phyloP scores from a whole-genome alignment of 1,140 invertebrate species.

The Venturia canescens region DNA sequence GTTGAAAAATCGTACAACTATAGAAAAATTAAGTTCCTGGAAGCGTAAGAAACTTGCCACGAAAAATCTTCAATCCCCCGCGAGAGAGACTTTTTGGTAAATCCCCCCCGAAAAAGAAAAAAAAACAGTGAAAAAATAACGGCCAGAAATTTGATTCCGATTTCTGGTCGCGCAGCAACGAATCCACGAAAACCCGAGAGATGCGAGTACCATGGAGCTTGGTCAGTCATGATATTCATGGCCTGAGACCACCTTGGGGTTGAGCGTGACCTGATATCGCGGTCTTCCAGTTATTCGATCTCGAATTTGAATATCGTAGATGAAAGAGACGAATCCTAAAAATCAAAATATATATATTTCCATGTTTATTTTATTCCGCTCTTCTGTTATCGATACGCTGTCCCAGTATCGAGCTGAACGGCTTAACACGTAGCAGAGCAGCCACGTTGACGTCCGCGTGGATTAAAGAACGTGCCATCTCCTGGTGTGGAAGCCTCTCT shows the following conservation, averaged over 20 bases:
- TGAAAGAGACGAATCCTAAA: conserved; percentile 54
- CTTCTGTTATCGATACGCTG: conserved; percentile 50
- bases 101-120: too few species aligned
- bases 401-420: conserved; percentile 16
- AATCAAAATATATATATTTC: conserved; percentile 55
- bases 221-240: conserved; percentile 78
- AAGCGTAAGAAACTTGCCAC: background rate
- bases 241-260: conserved; percentile 73
- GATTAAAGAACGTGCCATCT: conserved; percentile 4
- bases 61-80: conserved; percentile 10
- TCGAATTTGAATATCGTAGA: conserved; percentile 75
- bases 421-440: background rate
- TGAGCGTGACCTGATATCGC: conserved; percentile 66
- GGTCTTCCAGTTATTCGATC: conserved; percentile 71
- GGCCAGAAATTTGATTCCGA: conserved; percentile 42
- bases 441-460: conserved; percentile 18
- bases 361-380: conserved; percentile 75
- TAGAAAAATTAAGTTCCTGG: too few species aligned
- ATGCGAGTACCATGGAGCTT: conserved; percentile 64
- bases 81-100: background rate
- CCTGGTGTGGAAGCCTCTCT: background rate
- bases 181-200: conserved; percentile 60
- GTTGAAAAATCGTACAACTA: too few species aligned
- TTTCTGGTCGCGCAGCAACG: conserved; percentile 10
- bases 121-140: too few species aligned